A percentile compares a stretch with the other conserved stretches of the same genome.
Evolutionary conservation across 2,888 invertebrate genomes (phyloP).

Genomic region (Eucera pruinosa): DNA sequence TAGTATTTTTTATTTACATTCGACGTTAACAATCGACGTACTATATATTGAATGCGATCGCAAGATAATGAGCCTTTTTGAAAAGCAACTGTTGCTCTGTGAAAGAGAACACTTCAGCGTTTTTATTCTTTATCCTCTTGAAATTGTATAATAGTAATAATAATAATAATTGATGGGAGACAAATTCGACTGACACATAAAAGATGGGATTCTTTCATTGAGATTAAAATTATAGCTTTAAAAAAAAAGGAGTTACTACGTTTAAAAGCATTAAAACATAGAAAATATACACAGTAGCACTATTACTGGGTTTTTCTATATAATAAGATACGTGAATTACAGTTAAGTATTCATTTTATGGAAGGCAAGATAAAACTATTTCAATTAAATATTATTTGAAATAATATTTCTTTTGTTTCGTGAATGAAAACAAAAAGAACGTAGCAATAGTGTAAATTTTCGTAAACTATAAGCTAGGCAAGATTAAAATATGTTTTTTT

Average conservation of each 20-base stretch:
- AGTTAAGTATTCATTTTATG: conserved; percentile 4
- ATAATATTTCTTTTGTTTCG: conserved; percentile 2
- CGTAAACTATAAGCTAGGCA: not conserved
- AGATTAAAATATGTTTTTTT: conserved; percentile 7
- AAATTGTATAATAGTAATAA: too few species aligned
- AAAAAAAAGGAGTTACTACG: conserved; percentile 29
- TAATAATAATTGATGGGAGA: conserved; percentile 1
- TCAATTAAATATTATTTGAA: conserved; percentile 5
- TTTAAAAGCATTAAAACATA: conserved; percentile 16
- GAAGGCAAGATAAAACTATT: conserved; percentile 1
- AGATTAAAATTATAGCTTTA: conserved; percentile 60
- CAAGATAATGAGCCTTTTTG: not conserved
- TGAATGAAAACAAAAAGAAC: conserved; percentile 7
- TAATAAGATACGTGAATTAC: conserved; percentile 10
- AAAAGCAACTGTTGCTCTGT: conserved; percentile 1
- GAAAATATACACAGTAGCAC: conserved; percentile 19
- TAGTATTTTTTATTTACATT: conserved; percentile 32
- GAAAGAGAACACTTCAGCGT: too few species aligned
- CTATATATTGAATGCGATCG: not conserved
- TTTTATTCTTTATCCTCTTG: conserved; percentile 15
- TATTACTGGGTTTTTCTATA: conserved; percentile 27
- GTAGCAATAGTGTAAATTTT: not conserved
- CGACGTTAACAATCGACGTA: conserved; percentile 1
- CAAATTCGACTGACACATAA: conserved; percentile 14
- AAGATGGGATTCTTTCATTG: conserved; percentile 34